Evolutionary conservation across 2,113 vertebrate species (phyloP).

Genomic region (Corvus moneduloides): DNA sequence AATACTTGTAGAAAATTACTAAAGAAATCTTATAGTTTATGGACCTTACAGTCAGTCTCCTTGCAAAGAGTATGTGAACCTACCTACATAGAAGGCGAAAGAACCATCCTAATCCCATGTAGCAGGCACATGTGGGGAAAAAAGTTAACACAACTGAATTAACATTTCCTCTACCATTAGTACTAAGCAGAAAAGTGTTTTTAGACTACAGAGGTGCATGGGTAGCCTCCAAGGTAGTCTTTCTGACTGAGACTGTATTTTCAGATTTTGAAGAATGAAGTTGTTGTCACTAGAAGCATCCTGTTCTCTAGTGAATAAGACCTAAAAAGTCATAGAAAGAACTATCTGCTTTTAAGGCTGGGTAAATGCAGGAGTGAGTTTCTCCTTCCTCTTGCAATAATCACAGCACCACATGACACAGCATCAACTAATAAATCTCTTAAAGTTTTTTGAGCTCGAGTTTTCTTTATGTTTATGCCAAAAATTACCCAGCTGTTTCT

Average conservation of each 20-base stretch:
- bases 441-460: rapidly evolving
- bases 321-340: background rate
- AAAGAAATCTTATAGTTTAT: background rate
- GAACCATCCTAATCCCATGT: background rate
- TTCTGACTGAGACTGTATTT: background rate
- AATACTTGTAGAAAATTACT: background rate
- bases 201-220: background rate
- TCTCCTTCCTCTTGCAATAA: background rate
- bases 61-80: background rate
- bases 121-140: background rate
- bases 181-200: background rate
- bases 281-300: background rate
- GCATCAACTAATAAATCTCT: background rate
- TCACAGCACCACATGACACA: background rate
- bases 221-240: background rate
- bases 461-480: background rate
- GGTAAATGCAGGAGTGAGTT: background rate
- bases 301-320: background rate
- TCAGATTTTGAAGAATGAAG: background rate
- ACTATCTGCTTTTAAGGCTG: background rate
- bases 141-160: background rate
- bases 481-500: background rate
- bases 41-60: background rate
- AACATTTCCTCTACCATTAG: background rate
- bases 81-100: background rate